A percentile compares a stretch with the other conserved stretches of the same genome.
Conservation (phyloP, 2,797 vertebrate species). For the Denticeps clupeoides region DNA sequence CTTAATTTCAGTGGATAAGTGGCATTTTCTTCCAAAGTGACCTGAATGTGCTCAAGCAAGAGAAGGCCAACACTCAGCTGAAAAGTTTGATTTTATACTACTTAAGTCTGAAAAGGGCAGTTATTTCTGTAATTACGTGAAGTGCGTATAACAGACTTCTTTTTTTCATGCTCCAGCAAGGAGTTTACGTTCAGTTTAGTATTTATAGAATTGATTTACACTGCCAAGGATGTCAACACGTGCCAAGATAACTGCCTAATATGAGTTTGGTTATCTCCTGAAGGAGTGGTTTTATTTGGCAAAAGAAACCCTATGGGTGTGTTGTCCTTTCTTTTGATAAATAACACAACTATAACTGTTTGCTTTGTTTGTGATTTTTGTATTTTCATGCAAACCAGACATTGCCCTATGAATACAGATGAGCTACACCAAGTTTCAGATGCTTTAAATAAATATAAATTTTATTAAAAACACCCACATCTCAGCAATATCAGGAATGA, state of each 20-base stretch:
- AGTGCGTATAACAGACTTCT: too few species aligned
- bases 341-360: background rate
- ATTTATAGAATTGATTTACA: conserved; percentile 6
- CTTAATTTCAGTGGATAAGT: conserved; percentile 58
- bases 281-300: conserved; percentile 4
- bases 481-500: conserved; percentile 99
- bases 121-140: too few species aligned
- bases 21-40: conserved; percentile 56
- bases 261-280: conserved; percentile 6
- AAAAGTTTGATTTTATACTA: conserved; percentile 17
- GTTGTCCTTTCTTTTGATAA: conserved; percentile 17
- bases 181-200: too few species aligned
- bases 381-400: background rate
- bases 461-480: conserved; percentile 99
- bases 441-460: conserved; percentile 99
- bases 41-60: conserved; percentile 8
- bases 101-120: too few species aligned
- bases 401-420: conserved; percentile 16
- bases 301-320: conserved; percentile 2
- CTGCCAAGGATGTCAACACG: background rate
- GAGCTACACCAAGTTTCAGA: conserved; percentile 27
- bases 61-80: background rate
- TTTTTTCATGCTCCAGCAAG: too few species aligned
- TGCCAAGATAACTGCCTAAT: conserved; percentile 1
- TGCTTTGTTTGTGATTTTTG: conserved; percentile 17